Evolutionary conservation across 2,888 invertebrate genomes (phyloP).

Genomic region (Agrilus biguttatus): DNA sequence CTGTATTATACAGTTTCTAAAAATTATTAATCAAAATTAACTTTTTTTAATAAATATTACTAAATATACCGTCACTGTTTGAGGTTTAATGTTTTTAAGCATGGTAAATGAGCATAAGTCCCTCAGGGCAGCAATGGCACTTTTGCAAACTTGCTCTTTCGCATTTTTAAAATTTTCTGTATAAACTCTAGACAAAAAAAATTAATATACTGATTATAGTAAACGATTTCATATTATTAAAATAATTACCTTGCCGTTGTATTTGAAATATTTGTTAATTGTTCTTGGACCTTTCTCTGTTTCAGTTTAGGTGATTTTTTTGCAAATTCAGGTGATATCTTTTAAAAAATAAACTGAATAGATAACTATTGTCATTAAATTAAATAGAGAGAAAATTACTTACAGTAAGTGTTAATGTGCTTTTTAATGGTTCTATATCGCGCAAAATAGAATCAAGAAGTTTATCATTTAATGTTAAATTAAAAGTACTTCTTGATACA

Average conservation of each 20-base stretch:
- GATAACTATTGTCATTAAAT: background rate
- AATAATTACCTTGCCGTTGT: too few relatives aligned
- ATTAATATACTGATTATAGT: background rate
- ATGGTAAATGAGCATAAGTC: conserved; percentile 1
- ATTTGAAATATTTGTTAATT: too few relatives aligned
- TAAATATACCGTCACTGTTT: conserved; percentile 2
- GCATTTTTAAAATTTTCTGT: background rate
- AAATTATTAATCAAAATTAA: background rate
- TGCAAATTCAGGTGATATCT: too few relatives aligned
- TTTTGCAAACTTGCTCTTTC: background rate
- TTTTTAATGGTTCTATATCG: conserved; percentile 8
- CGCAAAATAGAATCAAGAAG: conserved; percentile 7
- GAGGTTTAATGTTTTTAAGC: conserved; percentile 1
- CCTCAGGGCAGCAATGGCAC: conserved; percentile 2
- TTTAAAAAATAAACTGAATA: too few relatives aligned
- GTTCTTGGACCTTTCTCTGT: too few relatives aligned
- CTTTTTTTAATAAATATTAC: too few relatives aligned
- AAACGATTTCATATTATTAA: too few relatives aligned
- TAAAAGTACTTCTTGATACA: conserved; percentile 7
- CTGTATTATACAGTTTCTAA: conserved; percentile 6
- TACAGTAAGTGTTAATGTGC: conserved; percentile 8
- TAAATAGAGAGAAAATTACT: conserved; percentile 1
- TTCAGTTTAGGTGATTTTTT: too few relatives aligned
- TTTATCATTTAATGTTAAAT: conserved; percentile 7
- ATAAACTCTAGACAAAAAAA: background rate